Evolutionary conservation across 2,888 invertebrate species (phyloP).

Genomic region (Masnerella sp.): DNA sequence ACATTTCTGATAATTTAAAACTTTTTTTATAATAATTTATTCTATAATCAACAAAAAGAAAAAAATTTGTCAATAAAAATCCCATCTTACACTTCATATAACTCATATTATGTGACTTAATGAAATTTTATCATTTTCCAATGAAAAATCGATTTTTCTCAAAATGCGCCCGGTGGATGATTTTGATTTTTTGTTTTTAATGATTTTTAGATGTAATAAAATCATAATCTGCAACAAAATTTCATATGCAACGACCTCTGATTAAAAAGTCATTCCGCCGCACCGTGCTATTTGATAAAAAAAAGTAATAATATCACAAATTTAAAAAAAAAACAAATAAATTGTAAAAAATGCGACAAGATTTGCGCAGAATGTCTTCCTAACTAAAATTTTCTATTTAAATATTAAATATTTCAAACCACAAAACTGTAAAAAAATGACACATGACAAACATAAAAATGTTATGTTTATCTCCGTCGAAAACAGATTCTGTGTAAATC

Average conservation of each 20-base stretch:
- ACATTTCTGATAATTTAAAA: too few species aligned
- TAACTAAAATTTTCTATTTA: too few species aligned
- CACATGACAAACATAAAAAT: too few species aligned
- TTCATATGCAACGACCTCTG: background rate
- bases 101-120: background rate
- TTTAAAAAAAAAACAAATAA: too few species aligned
- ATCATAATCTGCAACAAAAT: background rate
- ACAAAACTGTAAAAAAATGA: too few species aligned
- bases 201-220: background rate
- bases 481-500: too few species aligned
- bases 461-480: too few species aligned
- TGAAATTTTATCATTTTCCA: conserved; percentile 7
- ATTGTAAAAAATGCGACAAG: too few species aligned
- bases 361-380: too few species aligned
- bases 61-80: background rate
- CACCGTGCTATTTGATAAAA: too few species aligned
- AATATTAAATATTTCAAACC: too few species aligned
- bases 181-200: background rate
- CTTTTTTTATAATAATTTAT: background rate
- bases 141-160: conserved; percentile 1
- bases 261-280: background rate
- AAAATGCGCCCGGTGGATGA: conserved; percentile 10
- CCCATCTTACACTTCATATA: background rate
- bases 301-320: too few species aligned
- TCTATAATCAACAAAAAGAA: background rate